A percentile compares a stretch with the other conserved stretches of the same genome.
phyloP scores from a whole-genome alignment of 2,113 vertebrate genomes.

The Crypturellus undulatus region DNA sequence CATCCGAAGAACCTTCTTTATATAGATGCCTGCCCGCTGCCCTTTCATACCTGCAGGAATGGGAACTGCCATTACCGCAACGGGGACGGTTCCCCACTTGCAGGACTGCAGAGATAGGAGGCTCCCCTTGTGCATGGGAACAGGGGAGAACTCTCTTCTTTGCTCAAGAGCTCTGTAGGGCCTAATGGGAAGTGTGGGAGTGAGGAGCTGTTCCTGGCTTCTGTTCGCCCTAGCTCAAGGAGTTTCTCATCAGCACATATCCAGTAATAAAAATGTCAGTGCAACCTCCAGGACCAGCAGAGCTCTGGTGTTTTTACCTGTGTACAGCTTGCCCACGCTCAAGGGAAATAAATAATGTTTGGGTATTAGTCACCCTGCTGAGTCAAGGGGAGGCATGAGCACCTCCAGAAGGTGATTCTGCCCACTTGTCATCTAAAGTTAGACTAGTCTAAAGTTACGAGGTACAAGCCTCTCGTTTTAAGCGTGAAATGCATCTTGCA shows the following conservation, averaged over 20 bases:
- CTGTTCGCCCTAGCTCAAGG: neutral
- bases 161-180: neutral
- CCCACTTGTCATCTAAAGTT: neutral
- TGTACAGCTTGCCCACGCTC: neutral
- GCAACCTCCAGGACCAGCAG: neutral
- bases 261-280: neutral
- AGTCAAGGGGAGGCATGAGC: conserved; percentile 16
- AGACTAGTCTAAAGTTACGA: neutral
- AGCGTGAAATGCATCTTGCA: neutral
- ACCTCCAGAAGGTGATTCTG: conserved; percentile 18
- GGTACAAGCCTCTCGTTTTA: neutral
- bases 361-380: conserved; percentile 44
- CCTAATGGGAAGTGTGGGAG: neutral
- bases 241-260: neutral
- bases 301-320: neutral
- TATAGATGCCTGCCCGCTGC: conserved; percentile 51
- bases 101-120: neutral
- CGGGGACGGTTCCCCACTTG: neutral
- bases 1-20: conserved; percentile 60
- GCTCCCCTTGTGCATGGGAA: neutral
- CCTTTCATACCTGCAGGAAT: conserved; percentile 53
- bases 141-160: neutral
- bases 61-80: neutral
- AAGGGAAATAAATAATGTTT: neutral
- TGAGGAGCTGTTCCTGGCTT: neutral